Conservation (phyloP, 2,888 invertebrate genomes). For the Leuctra nigra region DNA sequence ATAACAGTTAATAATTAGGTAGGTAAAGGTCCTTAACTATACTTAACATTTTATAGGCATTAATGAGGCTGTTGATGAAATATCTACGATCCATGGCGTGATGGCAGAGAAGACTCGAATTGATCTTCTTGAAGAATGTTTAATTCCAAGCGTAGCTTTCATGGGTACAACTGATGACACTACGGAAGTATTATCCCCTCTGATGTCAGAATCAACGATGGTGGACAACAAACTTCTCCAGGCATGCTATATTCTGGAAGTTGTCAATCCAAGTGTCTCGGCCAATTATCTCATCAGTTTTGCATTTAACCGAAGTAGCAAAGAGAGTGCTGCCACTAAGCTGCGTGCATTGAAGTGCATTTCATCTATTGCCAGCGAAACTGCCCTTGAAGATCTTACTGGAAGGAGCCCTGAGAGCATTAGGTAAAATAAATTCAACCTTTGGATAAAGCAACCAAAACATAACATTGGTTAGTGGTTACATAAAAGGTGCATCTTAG, state of each 20-base stretch:
- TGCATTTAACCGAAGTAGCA: not conserved
- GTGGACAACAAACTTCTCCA: not conserved
- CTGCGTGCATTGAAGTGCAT: conserved; percentile 10
- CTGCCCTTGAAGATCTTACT: not conserved
- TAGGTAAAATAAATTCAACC: too few species aligned
- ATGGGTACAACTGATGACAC: not conserved
- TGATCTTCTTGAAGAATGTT: conserved; percentile 40
- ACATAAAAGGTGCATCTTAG: too few species aligned
- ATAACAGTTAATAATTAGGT: too few species aligned
- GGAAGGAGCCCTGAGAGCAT: not conserved
- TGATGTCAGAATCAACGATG: not conserved
- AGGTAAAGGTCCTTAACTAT: too few species aligned
- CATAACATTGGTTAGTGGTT: too few species aligned
- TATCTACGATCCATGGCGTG: conserved; percentile 41
- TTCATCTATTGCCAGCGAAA: not conserved
- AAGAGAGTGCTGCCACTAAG: not conserved
- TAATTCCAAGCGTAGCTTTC: conserved; percentile 31
- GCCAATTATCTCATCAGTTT: conserved; percentile 2
- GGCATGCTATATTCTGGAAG: conserved; percentile 8
- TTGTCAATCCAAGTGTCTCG: not conserved
- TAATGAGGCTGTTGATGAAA: conserved; percentile 42
- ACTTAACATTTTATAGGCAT: conserved; percentile 42
- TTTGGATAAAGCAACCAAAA: too few species aligned
- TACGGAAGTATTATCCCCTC: not conserved
- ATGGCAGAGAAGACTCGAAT: conserved; percentile 39